Evolutionary conservation across 2,797 vertebrate genomes (phyloP).

Genomic region (Staurois parvus): DNA sequence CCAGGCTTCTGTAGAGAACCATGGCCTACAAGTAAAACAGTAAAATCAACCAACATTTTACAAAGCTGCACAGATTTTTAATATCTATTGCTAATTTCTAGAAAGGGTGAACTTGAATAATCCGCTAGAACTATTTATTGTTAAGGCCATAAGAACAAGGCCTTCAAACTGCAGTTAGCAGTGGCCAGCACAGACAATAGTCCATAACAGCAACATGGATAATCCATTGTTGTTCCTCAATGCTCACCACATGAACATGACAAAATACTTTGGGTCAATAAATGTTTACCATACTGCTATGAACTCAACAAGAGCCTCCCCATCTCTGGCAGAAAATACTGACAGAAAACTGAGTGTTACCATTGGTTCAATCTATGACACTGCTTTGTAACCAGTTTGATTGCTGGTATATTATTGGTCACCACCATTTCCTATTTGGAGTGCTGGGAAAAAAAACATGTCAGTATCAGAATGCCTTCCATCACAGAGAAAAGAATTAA

Average conservation of each 20-base stretch:
- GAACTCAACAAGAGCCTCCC: not conserved
- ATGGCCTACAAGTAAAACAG: too few species aligned
- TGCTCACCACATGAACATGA: not conserved
- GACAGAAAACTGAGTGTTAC: not conserved
- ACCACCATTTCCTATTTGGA: not conserved
- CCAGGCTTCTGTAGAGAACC: too few species aligned
- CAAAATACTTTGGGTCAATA: not conserved
- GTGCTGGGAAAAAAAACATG: not conserved
- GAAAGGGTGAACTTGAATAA: too few species aligned
- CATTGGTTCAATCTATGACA: not conserved
- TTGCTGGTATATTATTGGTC: not conserved
- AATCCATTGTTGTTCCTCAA: not conserved
- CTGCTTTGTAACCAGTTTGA: not conserved
- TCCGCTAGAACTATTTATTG: not conserved
- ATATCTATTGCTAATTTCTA: too few species aligned
- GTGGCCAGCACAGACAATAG: not conserved
- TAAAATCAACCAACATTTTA: too few species aligned
- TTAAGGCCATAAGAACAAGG: not conserved
- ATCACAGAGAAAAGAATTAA: not conserved
- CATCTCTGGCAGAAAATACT: slow-evolving; percentile 21
- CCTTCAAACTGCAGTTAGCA: not conserved
- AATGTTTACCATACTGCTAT: not conserved
- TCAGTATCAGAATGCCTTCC: not conserved
- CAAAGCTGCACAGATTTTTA: too few species aligned
- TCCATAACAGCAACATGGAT: not conserved